A percentile compares a stretch with the other conserved stretches of the same genome.
phyloP scores from a whole-genome alignment of 1,140 invertebrate genomes.

The Caenorhabditis briggsae region DNA sequence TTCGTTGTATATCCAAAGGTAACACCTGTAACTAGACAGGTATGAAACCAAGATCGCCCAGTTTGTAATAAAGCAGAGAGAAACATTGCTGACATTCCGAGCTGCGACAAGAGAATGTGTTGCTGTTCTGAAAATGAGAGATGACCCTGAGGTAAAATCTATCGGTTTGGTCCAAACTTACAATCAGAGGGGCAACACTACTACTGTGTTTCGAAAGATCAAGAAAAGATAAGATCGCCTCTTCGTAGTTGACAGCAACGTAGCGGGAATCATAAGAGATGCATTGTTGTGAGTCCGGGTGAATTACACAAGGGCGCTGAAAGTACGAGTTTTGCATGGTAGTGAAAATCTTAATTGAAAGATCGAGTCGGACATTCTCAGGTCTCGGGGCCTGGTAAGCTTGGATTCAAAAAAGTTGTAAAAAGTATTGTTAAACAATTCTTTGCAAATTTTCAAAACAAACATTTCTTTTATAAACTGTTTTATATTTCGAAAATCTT shows the following conservation, averaged over 20 bases:
- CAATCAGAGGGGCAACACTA: conserved; percentile 11
- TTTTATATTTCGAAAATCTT: too few species aligned
- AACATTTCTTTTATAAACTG: too few species aligned
- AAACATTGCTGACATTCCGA: conserved; percentile 48
- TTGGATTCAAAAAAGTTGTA: too few species aligned
- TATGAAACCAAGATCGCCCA: conserved; percentile 36
- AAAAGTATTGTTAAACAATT: too few species aligned
- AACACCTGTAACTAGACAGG: conserved; percentile 5
- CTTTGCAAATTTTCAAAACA: too few species aligned
- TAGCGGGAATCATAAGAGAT: conserved; percentile 45
- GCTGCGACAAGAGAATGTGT: conserved; percentile 7
- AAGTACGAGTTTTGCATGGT: neutral
- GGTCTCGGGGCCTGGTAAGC: too few species aligned
- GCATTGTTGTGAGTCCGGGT: conserved; percentile 41
- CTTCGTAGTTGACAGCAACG: conserved; percentile 37
- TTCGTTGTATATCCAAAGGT: neutral
- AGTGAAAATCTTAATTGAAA: too few species aligned
- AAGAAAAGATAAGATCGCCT: conserved; percentile 40
- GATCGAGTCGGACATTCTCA: too few species aligned
- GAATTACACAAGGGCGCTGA: conserved; percentile 55
- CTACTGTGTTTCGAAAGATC: conserved; percentile 38
- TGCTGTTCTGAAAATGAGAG: conserved; percentile 41
- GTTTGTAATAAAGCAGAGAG: conserved; percentile 16
- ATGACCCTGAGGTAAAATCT: too few species aligned
- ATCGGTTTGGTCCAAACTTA: neutral